Evolutionary conservation across 2,113 vertebrate species (phyloP).

Genomic region (Dryoscopus gambensis): DNA sequence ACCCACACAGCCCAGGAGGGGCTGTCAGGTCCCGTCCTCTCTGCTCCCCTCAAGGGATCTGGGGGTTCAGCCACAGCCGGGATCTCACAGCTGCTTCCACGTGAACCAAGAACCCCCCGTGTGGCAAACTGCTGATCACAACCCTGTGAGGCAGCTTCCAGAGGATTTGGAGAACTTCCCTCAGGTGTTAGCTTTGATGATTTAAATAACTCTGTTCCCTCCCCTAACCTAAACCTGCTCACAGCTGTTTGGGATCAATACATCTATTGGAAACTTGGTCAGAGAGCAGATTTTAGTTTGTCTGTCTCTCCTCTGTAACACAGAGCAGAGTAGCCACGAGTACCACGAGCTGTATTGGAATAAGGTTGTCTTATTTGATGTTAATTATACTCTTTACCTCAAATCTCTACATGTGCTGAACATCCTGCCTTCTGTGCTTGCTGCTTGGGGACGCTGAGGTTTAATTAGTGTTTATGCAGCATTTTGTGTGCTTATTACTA

Average conservation of each 20-base stretch:
- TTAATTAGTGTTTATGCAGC: conserved; percentile 64
- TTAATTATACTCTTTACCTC: conserved; percentile 26
- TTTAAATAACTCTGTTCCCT: not conserved
- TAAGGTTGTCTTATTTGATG: not conserved
- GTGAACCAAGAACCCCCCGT: accelerated
- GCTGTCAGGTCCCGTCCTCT: not conserved
- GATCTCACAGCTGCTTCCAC: not conserved
- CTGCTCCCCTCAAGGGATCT: not conserved
- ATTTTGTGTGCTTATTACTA: conserved; percentile 49
- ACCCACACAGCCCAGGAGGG: not conserved
- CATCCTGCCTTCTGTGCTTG: conserved; percentile 31
- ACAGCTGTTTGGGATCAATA: not conserved
- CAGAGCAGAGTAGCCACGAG: not conserved
- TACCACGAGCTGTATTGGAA: not conserved
- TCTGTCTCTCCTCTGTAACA: not conserved
- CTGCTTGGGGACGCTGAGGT: conserved; percentile 36
- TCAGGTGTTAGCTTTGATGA: not conserved
- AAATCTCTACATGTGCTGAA: not conserved
- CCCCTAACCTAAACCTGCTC: not conserved
- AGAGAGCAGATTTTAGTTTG: not conserved
- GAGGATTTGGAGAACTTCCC: not conserved
- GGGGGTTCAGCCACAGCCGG: not conserved
- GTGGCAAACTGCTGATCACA: not conserved
- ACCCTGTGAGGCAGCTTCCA: not conserved
- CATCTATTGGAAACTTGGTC: not conserved